A percentile compares a stretch with the other conserved stretches of the same genome.
These are phyloP conservation scores for Chaetorhynchus papuensis DNA, from an alignment of 2,113 vertebrate species.

Conservation along the genomic window DNA sequence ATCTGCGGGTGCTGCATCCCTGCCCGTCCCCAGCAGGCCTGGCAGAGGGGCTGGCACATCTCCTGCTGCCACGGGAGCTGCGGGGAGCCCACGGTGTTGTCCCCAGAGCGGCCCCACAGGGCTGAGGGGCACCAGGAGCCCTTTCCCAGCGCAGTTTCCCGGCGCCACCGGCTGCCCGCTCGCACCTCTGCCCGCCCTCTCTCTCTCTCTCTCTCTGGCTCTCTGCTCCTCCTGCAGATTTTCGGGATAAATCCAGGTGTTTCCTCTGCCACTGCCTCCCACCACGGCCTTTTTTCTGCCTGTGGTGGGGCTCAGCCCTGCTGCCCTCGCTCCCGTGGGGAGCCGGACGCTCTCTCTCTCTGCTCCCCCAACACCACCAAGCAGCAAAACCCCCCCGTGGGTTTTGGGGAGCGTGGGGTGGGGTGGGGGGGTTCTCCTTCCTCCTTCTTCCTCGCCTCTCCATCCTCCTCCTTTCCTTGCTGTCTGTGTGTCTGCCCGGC, in stretches of 20 bases:
- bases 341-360: not conserved
- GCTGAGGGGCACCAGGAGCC: not conserved
- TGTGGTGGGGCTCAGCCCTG: not conserved
- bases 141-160: not conserved
- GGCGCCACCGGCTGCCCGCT: not conserved
- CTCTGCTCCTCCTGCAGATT: not conserved
- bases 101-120: not conserved
- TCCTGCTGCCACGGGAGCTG: not conserved
- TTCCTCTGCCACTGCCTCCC: not conserved
- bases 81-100: rapidly evolving
- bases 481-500: slow-evolving; percentile 18
- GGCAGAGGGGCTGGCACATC: not conserved
- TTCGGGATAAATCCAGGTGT: not conserved
- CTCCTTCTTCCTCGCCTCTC: not conserved
- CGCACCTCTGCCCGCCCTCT: not conserved
- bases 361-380: not conserved
- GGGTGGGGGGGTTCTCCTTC: not conserved
- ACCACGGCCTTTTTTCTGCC: not conserved
- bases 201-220: not conserved
- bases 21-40: not conserved
- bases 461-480: slow-evolving; percentile 6
- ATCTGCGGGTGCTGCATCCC: not conserved
- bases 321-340: rapidly evolving
- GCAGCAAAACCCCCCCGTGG: not conserved
- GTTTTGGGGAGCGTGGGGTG: not conserved